Evolutionary conservation across 2,797 vertebrate genomes (phyloP).

Genomic region (Bradypodion ventrale): DNA sequence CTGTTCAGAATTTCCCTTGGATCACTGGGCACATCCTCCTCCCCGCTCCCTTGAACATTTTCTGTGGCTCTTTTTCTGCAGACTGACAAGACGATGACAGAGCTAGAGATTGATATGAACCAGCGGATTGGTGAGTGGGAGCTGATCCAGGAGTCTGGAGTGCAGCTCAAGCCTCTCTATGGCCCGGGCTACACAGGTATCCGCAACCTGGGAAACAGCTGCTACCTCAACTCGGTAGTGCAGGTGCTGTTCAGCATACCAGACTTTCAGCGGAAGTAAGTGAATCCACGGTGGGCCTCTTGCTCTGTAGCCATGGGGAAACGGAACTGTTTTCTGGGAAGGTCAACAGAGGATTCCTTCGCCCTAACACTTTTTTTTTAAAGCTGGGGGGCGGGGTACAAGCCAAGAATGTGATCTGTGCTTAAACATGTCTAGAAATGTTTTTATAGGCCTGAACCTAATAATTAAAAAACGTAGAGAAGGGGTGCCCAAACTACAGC

Average conservation of each 20-base stretch:
- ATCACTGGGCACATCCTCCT: not conserved
- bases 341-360: not conserved
- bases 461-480: too few relatives aligned
- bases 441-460: not conserved
- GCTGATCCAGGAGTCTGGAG: conserved; percentile 95
- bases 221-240: conserved; percentile 99
- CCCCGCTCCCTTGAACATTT: not conserved
- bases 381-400: not conserved
- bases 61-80: conserved; percentile 60
- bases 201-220: conserved; percentile 98
- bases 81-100: conserved; percentile 98
- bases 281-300: conserved; percentile 27
- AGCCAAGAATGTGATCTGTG: not conserved
- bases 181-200: conserved; percentile 95
- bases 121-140: conserved; percentile 99
- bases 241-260: conserved; percentile 99
- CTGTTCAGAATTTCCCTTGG: not conserved
- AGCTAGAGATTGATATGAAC: conserved; percentile 98
- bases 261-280: conserved; percentile 96
- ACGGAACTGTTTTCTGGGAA: not conserved
- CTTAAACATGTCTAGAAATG: not conserved
- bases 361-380: not conserved
- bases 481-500: too few relatives aligned
- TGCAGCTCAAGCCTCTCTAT: conserved; percentile 89
- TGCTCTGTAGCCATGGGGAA: not conserved